Percentiles rank a stretch among this genome's conserved stretches.
Conservation (phyloP, 1,140 invertebrate species). For the Zaprionus inermis region DNA sequence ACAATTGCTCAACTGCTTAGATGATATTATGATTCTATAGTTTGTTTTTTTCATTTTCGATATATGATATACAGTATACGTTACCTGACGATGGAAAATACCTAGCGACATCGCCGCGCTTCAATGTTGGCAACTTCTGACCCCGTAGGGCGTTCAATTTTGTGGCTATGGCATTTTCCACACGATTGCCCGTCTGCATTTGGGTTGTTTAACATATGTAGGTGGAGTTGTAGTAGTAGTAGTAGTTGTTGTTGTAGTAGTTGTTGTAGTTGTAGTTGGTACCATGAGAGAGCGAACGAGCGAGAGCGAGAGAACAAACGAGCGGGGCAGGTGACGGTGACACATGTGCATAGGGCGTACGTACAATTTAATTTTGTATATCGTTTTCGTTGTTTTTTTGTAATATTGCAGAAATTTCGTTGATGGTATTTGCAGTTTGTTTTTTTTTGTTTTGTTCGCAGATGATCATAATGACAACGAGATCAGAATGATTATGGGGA, state of each 20-base stretch:
- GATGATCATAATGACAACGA: conserved; percentile 29
- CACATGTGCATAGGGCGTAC: conserved; percentile 64
- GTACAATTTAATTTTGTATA: conserved; percentile 52
- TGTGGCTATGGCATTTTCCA: conserved; percentile 89
- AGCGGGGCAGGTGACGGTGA: conserved; percentile 65
- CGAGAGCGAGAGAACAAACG: conserved; percentile 40
- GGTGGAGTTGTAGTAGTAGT: conserved; percentile 52
- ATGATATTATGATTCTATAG: conserved; percentile 34
- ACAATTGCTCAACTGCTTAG: conserved; percentile 35
- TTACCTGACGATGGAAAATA: conserved; percentile 93
- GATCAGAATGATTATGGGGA: conserved; percentile 24
- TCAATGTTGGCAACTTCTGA: conserved; percentile 90
- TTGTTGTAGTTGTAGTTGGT: conserved; percentile 67
- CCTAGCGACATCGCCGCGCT: conserved; percentile 90
- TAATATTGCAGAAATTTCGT: conserved; percentile 10
- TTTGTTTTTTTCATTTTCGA: background rate
- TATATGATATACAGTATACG: conserved; percentile 44
- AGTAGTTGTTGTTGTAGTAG: conserved; percentile 26
- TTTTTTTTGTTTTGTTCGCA: conserved; percentile 47
- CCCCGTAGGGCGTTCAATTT: conserved; percentile 88
- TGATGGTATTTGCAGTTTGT: conserved; percentile 5
- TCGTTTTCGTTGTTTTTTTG: conserved; percentile 20
- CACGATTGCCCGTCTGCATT: conserved; percentile 85
- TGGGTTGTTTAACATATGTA: conserved; percentile 24
- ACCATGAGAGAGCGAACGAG: conserved; percentile 50